phyloP scores from a whole-genome alignment of 92 coral and sea anemone species.

The Diadumene lineata region DNA sequence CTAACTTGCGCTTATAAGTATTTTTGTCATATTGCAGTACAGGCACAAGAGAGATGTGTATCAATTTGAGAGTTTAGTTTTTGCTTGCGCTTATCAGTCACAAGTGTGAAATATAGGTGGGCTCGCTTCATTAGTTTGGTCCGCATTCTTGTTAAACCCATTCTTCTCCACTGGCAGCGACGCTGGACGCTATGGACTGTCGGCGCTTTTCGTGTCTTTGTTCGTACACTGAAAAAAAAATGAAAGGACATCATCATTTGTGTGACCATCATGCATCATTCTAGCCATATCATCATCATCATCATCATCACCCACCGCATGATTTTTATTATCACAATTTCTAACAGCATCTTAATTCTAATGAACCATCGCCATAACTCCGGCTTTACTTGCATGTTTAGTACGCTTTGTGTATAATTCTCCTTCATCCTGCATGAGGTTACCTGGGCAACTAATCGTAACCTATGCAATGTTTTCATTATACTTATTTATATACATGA shows the following conservation, averaged over 20 bases:
- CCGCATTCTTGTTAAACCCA: conserved; percentile 55
- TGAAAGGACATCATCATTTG: too few species aligned
- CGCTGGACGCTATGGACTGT: conserved; percentile 36
- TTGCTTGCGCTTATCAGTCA: too few species aligned
- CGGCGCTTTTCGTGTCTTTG: conserved; percentile 60
- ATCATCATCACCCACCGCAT: not conserved
- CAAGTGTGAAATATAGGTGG: too few species aligned
- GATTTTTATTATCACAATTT: not conserved
- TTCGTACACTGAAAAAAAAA: conserved; percentile 50
- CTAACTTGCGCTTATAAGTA: too few species aligned
- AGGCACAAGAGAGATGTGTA: too few species aligned
- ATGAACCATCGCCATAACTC: not conserved
- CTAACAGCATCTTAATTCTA: not conserved
- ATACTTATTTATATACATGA: not conserved
- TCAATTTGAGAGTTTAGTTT: too few species aligned
- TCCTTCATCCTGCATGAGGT: not conserved
- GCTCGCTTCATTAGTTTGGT: too few species aligned
- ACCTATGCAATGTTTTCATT: not conserved
- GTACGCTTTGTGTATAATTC: too few species aligned
- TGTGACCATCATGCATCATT: too few species aligned
- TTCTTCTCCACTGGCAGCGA: conserved; percentile 59
- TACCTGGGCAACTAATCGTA: not conserved
- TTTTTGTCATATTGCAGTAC: too few species aligned
- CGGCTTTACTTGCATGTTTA: not conserved
- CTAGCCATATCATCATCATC: not conserved